Evolutionary conservation across 2,888 invertebrate genomes (phyloP).

Genomic region (Xanthia togata): DNA sequence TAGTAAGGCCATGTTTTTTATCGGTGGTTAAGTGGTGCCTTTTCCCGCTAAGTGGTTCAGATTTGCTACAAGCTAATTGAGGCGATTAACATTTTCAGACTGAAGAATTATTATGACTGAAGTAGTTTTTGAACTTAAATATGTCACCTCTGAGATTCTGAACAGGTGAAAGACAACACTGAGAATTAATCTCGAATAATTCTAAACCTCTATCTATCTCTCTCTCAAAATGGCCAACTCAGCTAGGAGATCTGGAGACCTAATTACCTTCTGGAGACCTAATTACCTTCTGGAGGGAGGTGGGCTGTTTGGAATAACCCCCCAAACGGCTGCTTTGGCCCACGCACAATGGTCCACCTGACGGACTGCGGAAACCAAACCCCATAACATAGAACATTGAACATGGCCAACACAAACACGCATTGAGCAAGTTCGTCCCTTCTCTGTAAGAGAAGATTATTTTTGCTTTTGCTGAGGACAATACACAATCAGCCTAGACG

Average conservation of each 20-base stretch:
- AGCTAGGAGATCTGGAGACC: no score
- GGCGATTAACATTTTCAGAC: background rate
- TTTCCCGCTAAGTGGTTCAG: background rate
- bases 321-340: no score
- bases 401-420: background rate
- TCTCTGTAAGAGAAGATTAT: background rate
- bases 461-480: background rate
- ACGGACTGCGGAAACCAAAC: no score
- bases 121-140: background rate
- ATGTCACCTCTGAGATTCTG: background rate
- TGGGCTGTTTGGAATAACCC: no score
- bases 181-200: background rate
- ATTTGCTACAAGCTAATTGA: background rate
- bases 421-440: background rate
- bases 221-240: background rate
- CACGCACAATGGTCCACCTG: no score
- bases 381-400: no score
- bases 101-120: background rate
- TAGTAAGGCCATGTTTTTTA: constrained; percentile 17
- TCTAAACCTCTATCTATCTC: background rate
- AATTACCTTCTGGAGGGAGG: no score
- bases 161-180: background rate
- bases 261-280: no score
- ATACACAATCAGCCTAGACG: no score
- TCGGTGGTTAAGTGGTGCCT: constrained; percentile 1